Percentiles rank a stretch among this genome's conserved stretches.
These are phyloP conservation scores for Simalia tracyae DNA, from an alignment of 2,797 vertebrate genomes.

Conservation along the genomic window DNA sequence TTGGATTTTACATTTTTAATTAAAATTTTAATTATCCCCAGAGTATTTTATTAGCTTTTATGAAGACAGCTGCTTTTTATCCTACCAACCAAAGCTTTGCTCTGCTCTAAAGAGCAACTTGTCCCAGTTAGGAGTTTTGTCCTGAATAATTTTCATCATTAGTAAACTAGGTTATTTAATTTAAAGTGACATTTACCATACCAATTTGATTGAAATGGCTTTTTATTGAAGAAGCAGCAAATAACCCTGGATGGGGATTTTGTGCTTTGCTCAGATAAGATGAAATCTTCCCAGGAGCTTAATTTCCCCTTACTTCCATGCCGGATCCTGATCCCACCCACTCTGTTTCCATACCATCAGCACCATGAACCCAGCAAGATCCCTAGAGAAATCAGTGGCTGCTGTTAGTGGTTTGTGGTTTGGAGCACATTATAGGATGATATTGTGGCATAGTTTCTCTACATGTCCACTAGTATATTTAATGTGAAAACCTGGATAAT, in stretches of 20 bases:
- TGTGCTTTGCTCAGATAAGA: neutral
- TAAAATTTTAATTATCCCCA: constrained; percentile 71
- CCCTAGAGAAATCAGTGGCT: constrained; percentile 10
- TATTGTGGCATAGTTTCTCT: neutral
- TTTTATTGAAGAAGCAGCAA: constrained; percentile 42
- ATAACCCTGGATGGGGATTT: neutral
- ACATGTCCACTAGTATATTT: neutral
- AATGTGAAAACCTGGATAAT: neutral
- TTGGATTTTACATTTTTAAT: constrained; percentile 71
- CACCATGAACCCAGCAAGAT: neutral
- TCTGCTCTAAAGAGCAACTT: constrained; percentile 57
- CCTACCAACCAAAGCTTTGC: constrained; percentile 50
- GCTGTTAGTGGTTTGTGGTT: neutral
- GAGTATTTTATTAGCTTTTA: constrained; percentile 71
- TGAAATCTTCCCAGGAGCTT: constrained; percentile 4
- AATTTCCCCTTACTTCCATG: constrained; percentile 7
- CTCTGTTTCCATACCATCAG: neutral
- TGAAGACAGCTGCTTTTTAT: constrained; percentile 65
- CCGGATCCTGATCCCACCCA: neutral
- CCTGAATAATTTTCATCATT: constrained; percentile 51
- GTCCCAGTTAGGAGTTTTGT: constrained; percentile 47
- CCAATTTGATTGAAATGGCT: constrained; percentile 44
- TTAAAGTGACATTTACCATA: constrained; percentile 57
- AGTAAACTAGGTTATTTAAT: constrained; percentile 59
- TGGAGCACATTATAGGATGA: neutral